phyloP scores from a whole-genome alignment of 2,888 invertebrate species.

The Eumerus sabulonum region DNA sequence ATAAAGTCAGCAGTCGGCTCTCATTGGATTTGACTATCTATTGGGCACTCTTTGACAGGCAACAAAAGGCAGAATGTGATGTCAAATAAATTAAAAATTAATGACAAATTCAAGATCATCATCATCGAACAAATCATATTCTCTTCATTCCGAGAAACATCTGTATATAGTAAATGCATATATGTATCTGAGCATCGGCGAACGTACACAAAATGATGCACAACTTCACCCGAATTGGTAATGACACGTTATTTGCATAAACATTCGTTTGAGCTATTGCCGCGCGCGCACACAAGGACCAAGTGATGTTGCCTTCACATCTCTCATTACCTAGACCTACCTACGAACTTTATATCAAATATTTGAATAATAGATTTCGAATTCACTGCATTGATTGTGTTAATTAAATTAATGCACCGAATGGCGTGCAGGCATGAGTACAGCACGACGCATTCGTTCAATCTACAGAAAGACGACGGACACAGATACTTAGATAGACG shows the following conservation, averaged over 20 bases:
- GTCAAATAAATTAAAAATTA: slow-evolving; percentile 64
- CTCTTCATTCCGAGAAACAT: not conserved
- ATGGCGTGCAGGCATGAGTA: not conserved
- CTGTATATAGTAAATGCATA: slow-evolving; percentile 23
- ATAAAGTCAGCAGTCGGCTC: no score
- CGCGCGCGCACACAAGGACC: slow-evolving; percentile 47
- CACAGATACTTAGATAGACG: slow-evolving; percentile 36
- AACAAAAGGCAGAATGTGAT: not conserved
- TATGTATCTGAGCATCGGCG: no score
- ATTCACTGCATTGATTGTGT: slow-evolving; percentile 68
- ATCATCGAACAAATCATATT: not conserved
- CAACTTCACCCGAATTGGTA: slow-evolving; percentile 54
- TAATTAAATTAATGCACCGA: slow-evolving; percentile 67
- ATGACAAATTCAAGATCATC: slow-evolving; percentile 61
- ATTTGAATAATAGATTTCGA: slow-evolving; percentile 69
- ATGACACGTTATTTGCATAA: slow-evolving; percentile 65
- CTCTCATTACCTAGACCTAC: not conserved
- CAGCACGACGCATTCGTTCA: no score
- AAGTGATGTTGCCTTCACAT: slow-evolving; percentile 27
- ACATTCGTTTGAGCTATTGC: slow-evolving; percentile 68
- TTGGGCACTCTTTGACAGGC: no score
- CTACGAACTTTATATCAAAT: slow-evolving; percentile 70
- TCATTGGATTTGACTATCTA: no score
- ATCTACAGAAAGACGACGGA: no score
- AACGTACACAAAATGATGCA: slow-evolving; percentile 4